Evolutionary conservation across 2,888 invertebrate species (phyloP).

Genomic region (Drosophila neotestacea): DNA sequence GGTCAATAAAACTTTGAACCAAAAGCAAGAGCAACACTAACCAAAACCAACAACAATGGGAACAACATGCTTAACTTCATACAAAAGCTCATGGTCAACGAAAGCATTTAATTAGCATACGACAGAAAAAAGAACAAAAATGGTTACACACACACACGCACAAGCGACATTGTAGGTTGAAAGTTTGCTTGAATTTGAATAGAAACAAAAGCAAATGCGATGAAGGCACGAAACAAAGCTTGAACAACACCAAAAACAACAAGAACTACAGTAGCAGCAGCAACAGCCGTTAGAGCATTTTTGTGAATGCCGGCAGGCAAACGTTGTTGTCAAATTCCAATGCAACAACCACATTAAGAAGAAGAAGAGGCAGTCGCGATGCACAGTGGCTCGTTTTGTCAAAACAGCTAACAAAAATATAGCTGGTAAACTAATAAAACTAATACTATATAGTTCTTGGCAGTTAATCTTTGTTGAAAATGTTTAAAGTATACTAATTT

Average conservation of each 20-base stretch:
- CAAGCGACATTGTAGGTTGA: slow-evolving; percentile 56
- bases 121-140: slow-evolving; percentile 34
- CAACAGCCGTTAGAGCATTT: slow-evolving; percentile 22
- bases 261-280: no score
- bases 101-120: slow-evolving; percentile 80
- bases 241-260: slow-evolving; percentile 28
- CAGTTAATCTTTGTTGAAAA: no score
- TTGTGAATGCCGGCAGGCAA: slow-evolving; percentile 44
- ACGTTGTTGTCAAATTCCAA: slow-evolving; percentile 45
- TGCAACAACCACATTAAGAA: slow-evolving; percentile 32
- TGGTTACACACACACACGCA: slow-evolving; percentile 40
- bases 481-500: no score
- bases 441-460: no score
- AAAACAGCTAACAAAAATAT: no score
- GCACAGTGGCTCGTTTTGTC: no score
- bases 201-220: slow-evolving; percentile 34
- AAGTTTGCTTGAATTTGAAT: slow-evolving; percentile 50
- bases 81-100: slow-evolving; percentile 77
- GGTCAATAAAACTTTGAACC: slow-evolving; percentile 76
- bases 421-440: no score
- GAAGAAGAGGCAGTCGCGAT: slow-evolving; percentile 1
- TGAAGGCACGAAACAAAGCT: slow-evolving; percentile 43
- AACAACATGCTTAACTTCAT: slow-evolving; percentile 12
- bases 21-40: slow-evolving; percentile 19
- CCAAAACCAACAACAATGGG: slow-evolving; percentile 27